Evolutionary conservation across 2,113 vertebrate species (phyloP), one percentile per base, ranked within the genome.

Genomic region (Addax nasomaculatus): DNA sequence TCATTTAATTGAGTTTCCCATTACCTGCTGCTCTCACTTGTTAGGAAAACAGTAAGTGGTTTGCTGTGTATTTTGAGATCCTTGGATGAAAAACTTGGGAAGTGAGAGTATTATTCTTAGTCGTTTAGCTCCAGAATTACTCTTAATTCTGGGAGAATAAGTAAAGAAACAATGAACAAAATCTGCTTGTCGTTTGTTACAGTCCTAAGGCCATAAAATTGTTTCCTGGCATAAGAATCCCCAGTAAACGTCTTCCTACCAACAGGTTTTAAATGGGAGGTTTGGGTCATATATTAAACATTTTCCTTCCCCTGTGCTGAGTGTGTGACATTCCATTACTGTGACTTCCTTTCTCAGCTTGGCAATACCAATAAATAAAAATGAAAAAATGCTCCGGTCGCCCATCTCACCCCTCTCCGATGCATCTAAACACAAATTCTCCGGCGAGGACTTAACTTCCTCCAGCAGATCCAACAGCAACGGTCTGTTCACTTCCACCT

Each of bases 381-480:
- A 98, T 98, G 99, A 99, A 98, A 99, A 99, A 98, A 98, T 99
- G 97, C 99, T 99, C 25, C 97, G 99, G 95, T 99, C 99, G 53
- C 99, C 99, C 6, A 73, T 99, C 95, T 99, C 99, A 89, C 99
- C 99, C 45, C 98, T 99, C 97, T 99, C 99, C 1, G 99, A 99
- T 94, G 98, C 98, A 92, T 98, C 99, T 0, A 99, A 99, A 98
- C 98, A 99, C 98, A 99, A 98, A 98, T 99, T 99, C 97, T 97
- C 98, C 97, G 97, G 96, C 17, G 98, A 98, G 97, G 99, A 99
- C 98, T 95, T 98, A 81, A 99, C 98, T 93, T 98, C 99, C 86
- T 97, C 98, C 95, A 96, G 97, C 98, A 98, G 98, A 98, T 97
- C 98, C 95, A 98, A 98, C 86, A 97, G 98, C 98, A 98, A 97